phyloP scores from a whole-genome alignment of 2,113 vertebrate species.

The Triplophysa tibetana region DNA sequence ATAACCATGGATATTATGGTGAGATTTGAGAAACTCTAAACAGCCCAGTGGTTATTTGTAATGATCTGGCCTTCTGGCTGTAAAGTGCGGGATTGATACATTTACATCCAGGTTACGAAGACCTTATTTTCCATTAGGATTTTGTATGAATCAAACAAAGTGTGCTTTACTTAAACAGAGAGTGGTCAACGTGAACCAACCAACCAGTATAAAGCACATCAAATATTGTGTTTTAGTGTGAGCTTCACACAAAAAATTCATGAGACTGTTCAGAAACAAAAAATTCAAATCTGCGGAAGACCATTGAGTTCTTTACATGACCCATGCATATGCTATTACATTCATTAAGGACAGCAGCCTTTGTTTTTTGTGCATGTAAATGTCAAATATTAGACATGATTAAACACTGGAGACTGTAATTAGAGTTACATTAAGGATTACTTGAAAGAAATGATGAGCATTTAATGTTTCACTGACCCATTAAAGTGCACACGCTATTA shows the following conservation, averaged over 20 bases:
- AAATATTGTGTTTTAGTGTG: not conserved
- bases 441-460: not conserved
- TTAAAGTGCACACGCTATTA: not conserved
- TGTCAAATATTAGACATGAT: not conserved
- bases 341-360: no score
- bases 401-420: slow-evolving; percentile 63
- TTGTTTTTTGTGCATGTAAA: not conserved
- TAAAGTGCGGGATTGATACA: not conserved
- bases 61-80: not conserved
- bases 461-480: not conserved
- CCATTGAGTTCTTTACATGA: no score
- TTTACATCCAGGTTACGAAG: slow-evolving; percentile 10
- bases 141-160: slow-evolving; percentile 2
- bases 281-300: no score
- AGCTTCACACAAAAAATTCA: not conserved
- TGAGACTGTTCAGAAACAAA: no score
- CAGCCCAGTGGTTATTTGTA: slow-evolving; percentile 8
- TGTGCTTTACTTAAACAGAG: not conserved
- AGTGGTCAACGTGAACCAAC: not conserved
- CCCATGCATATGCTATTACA: not conserved
- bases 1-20: slow-evolving; percentile 59
- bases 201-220: not conserved
- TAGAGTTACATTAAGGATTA: slow-evolving; percentile 65
- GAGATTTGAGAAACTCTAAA: slow-evolving; percentile 36
- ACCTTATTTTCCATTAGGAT: slow-evolving; percentile 7